phyloP scores from a whole-genome alignment of 2,797 vertebrate species.

The Galago senegalensis region DNA sequence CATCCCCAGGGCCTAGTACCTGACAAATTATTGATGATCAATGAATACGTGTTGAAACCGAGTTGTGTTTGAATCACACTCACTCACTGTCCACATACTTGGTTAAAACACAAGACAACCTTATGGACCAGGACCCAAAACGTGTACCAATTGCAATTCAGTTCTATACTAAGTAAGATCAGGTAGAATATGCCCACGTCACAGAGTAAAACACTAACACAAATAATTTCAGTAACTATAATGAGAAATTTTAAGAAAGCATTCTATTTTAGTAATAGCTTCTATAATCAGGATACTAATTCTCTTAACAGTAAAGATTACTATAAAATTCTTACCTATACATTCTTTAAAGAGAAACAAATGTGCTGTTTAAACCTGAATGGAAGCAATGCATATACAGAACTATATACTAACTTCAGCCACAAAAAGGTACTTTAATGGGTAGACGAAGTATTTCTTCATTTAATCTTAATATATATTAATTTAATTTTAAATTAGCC shows the following conservation, averaged over 20 bases:
- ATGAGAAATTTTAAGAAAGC: neutral
- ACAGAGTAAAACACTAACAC: slow-evolving; percentile 36
- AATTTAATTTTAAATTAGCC: slow-evolving; percentile 34
- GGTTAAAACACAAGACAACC: slow-evolving; percentile 55
- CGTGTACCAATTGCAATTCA: neutral
- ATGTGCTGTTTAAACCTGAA: slow-evolving; percentile 2
- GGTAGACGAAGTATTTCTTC: neutral
- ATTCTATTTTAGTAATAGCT: slow-evolving; percentile 38
- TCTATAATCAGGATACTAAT: slow-evolving; percentile 31
- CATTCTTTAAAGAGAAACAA: slow-evolving; percentile 51
- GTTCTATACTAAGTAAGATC: slow-evolving; percentile 23
- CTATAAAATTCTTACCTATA: neutral
- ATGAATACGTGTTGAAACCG: slow-evolving; percentile 4
- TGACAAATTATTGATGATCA: neutral
- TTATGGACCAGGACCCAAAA: slow-evolving; percentile 4
- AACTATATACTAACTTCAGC: neutral
- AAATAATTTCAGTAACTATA: slow-evolving; percentile 51
- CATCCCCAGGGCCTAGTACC: neutral
- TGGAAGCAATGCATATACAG: neutral
- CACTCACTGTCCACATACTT: neutral
- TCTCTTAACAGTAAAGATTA: slow-evolving; percentile 21
- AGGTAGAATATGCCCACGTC: slow-evolving; percentile 31
- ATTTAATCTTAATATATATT: slow-evolving; percentile 37
- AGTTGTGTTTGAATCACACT: slow-evolving; percentile 24
- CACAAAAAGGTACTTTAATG: slow-evolving; percentile 39